A percentile compares a stretch with the other conserved stretches of the same genome.
Conservation (phyloP, 2,797 vertebrate genomes). For the Carapus acus region DNA sequence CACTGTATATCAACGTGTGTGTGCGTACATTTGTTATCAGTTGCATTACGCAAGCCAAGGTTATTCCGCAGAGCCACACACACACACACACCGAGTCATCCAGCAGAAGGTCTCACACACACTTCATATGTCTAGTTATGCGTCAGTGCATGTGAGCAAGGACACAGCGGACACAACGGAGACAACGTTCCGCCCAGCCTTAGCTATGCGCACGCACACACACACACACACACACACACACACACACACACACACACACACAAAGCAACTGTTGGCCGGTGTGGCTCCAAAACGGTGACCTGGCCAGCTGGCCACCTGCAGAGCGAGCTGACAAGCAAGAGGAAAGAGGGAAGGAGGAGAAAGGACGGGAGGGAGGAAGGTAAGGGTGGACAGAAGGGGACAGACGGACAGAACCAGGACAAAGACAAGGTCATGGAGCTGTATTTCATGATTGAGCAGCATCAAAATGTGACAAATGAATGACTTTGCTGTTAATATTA, state of each 20-base stretch:
- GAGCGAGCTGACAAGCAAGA: slow-evolving; percentile 40
- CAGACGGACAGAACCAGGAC: neutral
- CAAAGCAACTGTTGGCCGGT: slow-evolving; percentile 43
- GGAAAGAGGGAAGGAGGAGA: neutral
- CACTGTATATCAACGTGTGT: too few relatives aligned
- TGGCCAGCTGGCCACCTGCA: slow-evolving; percentile 55
- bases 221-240: too few relatives aligned
- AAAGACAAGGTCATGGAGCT: slow-evolving; percentile 1
- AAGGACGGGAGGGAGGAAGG: slow-evolving; percentile 14
- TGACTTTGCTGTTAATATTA: slow-evolving; percentile 49
- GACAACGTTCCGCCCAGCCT: slow-evolving; percentile 41
- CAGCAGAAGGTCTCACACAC: slow-evolving; percentile 55
- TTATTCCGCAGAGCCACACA: slow-evolving; percentile 30
- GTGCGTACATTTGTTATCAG: neutral
- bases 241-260: too few relatives aligned
- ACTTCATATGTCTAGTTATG: slow-evolving; percentile 45
- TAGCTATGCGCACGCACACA: slow-evolving; percentile 40
- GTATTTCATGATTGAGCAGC: slow-evolving; percentile 20
- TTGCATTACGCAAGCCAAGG: slow-evolving; percentile 56
- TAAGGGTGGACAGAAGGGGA: slow-evolving; percentile 17
- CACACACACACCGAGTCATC: slow-evolving; percentile 48
- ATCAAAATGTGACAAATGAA: slow-evolving; percentile 38
- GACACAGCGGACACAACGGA: slow-evolving; percentile 40
- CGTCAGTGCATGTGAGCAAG: slow-evolving; percentile 59
- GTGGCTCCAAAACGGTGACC: slow-evolving; percentile 38